Evolutionary conservation across 2,113 vertebrate species (phyloP).

Genomic region (Oreochromis aureus): DNA sequence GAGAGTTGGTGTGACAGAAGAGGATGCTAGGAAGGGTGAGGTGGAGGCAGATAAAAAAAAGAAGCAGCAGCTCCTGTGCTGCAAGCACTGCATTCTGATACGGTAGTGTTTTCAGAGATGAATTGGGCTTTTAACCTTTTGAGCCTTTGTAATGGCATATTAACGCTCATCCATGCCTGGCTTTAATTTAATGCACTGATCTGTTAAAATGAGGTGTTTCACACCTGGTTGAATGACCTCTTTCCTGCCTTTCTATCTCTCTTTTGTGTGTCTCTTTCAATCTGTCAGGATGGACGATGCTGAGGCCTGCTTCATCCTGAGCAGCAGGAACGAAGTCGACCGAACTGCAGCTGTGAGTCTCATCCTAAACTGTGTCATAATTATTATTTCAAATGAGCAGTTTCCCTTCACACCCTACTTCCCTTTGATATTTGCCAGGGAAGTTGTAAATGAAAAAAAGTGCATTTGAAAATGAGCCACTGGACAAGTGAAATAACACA

Average conservation of each 20-base stretch:
- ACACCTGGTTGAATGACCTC: background rate
- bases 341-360: conserved; percentile 88
- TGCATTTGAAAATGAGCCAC: background rate
- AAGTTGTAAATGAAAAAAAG: background rate
- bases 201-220: background rate
- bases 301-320: conserved; percentile 96
- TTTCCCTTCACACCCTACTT: background rate
- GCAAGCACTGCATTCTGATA: background rate
- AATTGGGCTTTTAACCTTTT: background rate
- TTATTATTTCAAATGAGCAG: background rate
- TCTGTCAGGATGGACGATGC: conserved; percentile 91
- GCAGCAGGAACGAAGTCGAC: conserved; percentile 95
- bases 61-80: fast-evolving
- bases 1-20: background rate
- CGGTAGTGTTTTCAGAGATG: background rate
- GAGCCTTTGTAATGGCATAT: background rate
- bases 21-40: background rate
- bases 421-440: background rate
- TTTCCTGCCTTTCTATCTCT: background rate
- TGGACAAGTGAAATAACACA: background rate
- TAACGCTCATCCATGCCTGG: background rate
- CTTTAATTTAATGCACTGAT: background rate
- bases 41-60: background rate
- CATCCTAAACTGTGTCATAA: background rate
- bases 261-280: background rate